Base-by-base conservation (phyloP, 2,888 invertebrate genomes). In the Anarsia innoxiella region DNA sequence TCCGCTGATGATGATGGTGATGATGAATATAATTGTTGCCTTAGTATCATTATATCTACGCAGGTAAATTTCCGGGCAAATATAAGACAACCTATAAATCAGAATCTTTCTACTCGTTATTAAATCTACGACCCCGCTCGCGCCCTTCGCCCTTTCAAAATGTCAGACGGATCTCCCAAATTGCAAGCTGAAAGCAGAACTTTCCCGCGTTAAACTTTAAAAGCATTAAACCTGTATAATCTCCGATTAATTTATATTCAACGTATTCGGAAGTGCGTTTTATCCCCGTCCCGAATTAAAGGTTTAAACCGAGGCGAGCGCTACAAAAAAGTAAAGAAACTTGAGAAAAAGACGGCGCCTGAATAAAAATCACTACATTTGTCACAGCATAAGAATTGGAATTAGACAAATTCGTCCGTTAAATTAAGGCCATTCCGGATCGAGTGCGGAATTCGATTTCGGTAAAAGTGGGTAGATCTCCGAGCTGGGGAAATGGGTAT, bases 361-460 rank as follows among this genome's bases (percentile, higher is more conserved):
- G 77, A 77, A 79, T 79, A 75, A 77, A 77, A 77, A 80, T 78
- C 74, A 74, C 69, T 71, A 80, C 77, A 78, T 83, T 80, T 75
- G 77, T 80, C 80, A 79, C 77, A 69, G 80, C 68, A 73, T 72
- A 75, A 76, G 78, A 80, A 82, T 82, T 72, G 77, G 80, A 82
- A 83, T 83, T 80, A 80, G 74, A 82, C 79, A 80, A 82, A 82
- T 82, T 82, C 79, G 76, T 70, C 75, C 76, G 79, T 83, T 80
- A 82, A 83, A 83, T 83, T 83, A 82, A 76, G 73, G 74, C 72
- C 64, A 72, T 77, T 77, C 61, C 65, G 66, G 68, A 66, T 63
- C 52, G 59, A 59, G 66, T 66, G 60, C 58, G 64, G 69, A 70
- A 79, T 82, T 82, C 78, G 82, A 82, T 79, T 82, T 77, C 63